Percentiles rank a stretch among this genome's conserved stretches.
These are phyloP conservation scores for Myotis pilosus DNA, from an alignment of 2,797 vertebrate species.

Conservation along the genomic window DNA sequence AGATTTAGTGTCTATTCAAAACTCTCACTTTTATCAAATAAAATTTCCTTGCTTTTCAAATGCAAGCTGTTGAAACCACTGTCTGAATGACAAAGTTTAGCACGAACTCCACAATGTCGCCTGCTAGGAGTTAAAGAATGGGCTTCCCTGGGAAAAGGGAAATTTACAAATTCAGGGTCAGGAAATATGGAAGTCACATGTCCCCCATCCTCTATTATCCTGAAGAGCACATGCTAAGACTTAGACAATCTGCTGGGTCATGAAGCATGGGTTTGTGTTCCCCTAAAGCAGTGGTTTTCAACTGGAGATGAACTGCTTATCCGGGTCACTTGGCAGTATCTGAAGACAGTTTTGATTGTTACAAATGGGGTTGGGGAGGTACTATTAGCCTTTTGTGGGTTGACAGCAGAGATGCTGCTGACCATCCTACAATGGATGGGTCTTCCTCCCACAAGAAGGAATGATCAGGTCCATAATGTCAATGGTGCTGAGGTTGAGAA, in stretches of 20 bases:
- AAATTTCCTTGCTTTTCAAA: slow-evolving; percentile 49
- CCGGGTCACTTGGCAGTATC: background rate
- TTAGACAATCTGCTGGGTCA: background rate
- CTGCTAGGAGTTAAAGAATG: background rate
- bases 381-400: background rate
- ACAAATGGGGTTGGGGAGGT: background rate
- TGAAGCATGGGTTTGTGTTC: background rate
- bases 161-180: background rate
- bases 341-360: background rate
- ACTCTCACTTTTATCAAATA: slow-evolving; percentile 28
- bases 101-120: background rate
- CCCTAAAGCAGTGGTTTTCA: background rate
- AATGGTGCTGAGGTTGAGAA: background rate
- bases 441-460: background rate
- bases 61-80: background rate
- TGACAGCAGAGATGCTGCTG: background rate
- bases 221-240: background rate
- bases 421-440: background rate
- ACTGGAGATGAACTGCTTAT: background rate
- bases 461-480: background rate
- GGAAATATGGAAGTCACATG: background rate
- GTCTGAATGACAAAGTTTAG: background rate
- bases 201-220: background rate
- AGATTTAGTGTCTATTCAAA: slow-evolving; percentile 32
- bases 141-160: background rate